Percentiles rank a stretch among this genome's conserved stretches.
Conservation (phyloP, 1,140 invertebrate species). For the Fopius arisanus region DNA sequence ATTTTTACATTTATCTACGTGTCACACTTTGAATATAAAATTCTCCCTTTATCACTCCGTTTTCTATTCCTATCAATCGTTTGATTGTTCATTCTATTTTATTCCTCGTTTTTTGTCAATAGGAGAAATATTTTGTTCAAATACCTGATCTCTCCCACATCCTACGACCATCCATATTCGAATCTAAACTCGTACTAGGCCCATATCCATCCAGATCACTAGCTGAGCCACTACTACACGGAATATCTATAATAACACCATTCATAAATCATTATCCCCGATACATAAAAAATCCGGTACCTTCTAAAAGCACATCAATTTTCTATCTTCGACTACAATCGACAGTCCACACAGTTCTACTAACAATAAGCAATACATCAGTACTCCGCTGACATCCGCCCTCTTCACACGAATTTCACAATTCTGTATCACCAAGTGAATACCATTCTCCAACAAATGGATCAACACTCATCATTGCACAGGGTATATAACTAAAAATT, state of each 20-base stretch:
- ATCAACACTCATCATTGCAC: neutral
- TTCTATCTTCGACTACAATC: neutral
- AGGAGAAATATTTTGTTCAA: neutral
- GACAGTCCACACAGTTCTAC: constrained; percentile 4
- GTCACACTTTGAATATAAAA: neutral
- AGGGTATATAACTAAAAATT: neutral
- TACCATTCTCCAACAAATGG: neutral
- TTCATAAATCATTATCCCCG: neutral
- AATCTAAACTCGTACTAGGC: constrained; percentile 69
- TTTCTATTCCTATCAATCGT: neutral
- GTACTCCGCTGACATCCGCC: neutral
- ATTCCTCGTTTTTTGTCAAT: too few relatives aligned
- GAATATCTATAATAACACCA: constrained; percentile 53
- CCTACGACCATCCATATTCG: constrained; percentile 67
- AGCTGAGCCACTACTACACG: constrained; percentile 65
- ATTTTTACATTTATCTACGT: constrained; percentile 8
- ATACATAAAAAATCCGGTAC: neutral
- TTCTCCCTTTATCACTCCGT: neutral
- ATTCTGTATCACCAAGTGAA: too few relatives aligned
- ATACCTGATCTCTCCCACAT: constrained; percentile 67
- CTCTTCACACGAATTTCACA: neutral
- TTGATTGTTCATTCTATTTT: too few relatives aligned
- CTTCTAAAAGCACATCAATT: constrained; percentile 19
- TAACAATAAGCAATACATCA: constrained; percentile 10
- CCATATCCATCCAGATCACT: constrained; percentile 69